Conservation (phyloP, 2,888 invertebrate species). For the Nysson spinosus region DNA sequence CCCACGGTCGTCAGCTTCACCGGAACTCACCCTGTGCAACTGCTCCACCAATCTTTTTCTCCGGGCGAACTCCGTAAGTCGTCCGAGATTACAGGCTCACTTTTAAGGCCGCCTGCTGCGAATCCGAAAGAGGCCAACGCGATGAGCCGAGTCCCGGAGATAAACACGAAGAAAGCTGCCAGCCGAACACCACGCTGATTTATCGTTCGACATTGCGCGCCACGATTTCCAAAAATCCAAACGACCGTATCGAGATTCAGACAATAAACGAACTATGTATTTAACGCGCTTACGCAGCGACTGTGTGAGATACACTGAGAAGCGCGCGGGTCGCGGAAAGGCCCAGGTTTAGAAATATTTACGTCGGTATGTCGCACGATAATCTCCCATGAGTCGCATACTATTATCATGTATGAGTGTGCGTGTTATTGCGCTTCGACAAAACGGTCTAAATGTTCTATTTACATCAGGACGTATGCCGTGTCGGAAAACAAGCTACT, state of each 20-base stretch:
- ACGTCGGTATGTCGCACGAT: too few species aligned
- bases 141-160: slow-evolving; percentile 43
- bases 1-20: slow-evolving; percentile 38
- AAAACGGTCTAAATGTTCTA: too few species aligned
- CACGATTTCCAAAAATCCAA: slow-evolving; percentile 4
- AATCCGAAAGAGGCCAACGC: slow-evolving; percentile 59
- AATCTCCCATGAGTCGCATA: too few species aligned
- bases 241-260: slow-evolving; percentile 12
- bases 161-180: slow-evolving; percentile 41
- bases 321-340: too few species aligned
- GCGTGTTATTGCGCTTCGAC: too few species aligned
- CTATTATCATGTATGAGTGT: too few species aligned
- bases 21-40: slow-evolving; percentile 38
- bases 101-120: slow-evolving; percentile 59
- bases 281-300: too few species aligned
- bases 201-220: slow-evolving; percentile 22
- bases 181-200: slow-evolving; percentile 37
- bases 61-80: slow-evolving; percentile 17
- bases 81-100: slow-evolving; percentile 49
- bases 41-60: slow-evolving; percentile 12
- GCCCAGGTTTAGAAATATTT: too few species aligned
- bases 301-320: too few species aligned
- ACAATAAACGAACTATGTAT: too few species aligned
- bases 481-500: too few species aligned
- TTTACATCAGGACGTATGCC: too few species aligned